A percentile compares a stretch with the other conserved stretches of the same genome.
These are phyloP conservation scores for Brotula barbata DNA, from an alignment of 2,797 vertebrate species.

Conservation along the genomic window DNA sequence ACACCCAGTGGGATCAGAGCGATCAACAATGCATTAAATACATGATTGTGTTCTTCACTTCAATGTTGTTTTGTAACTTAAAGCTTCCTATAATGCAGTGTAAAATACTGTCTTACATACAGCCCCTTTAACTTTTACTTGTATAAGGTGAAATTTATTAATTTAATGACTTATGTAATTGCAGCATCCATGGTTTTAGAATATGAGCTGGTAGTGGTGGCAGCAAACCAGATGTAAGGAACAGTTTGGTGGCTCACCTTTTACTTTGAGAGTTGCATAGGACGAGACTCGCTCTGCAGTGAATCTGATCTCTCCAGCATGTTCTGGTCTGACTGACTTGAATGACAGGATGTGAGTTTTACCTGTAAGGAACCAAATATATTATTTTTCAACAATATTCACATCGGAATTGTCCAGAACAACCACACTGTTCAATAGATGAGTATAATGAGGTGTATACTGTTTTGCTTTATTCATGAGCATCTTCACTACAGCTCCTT, in stretches of 20 bases:
- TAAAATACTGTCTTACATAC: too few relatives aligned
- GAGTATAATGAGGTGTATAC: background rate
- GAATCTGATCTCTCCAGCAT: slow-evolving; percentile 90
- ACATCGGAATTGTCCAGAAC: too few relatives aligned
- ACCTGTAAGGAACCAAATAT: slow-evolving; percentile 71
- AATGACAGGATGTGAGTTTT: slow-evolving; percentile 82
- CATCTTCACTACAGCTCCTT: background rate
- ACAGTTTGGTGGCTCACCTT: slow-evolving; percentile 75
- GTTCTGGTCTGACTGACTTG: slow-evolving; percentile 82
- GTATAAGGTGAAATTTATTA: too few relatives aligned
- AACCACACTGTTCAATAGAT: background rate
- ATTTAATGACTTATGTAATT: too few relatives aligned
- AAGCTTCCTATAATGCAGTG: too few relatives aligned
- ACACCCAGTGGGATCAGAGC: too few relatives aligned
- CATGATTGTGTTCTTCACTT: too few relatives aligned
- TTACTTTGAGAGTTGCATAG: slow-evolving; percentile 84
- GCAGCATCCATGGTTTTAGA: too few relatives aligned
- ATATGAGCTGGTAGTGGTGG: background rate
- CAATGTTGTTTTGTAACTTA: too few relatives aligned
- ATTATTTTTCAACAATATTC: background rate
- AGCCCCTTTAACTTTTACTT: too few relatives aligned
- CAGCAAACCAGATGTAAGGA: background rate
- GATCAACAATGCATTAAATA: too few relatives aligned
- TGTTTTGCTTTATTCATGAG: background rate
- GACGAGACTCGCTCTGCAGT: slow-evolving; percentile 90